These are phyloP conservation scores for Dendrocopos noguchii DNA, from an alignment of 2,113 vertebrate species.

Conservation along the genomic window DNA sequence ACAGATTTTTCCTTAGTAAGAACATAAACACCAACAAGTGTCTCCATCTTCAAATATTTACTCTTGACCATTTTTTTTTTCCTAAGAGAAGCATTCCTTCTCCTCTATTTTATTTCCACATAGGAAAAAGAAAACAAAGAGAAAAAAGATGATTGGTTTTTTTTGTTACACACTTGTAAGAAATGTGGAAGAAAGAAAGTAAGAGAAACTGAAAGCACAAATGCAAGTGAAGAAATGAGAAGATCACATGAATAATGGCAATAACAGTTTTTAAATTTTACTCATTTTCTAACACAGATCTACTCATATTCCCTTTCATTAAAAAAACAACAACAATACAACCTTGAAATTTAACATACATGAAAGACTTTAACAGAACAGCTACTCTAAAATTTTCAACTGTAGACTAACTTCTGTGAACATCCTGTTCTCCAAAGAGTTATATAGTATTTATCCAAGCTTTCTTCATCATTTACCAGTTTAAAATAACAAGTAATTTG, in stretches of 20 bases:
- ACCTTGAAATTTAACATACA: neutral
- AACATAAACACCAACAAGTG: neutral
- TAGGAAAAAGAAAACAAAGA: neutral
- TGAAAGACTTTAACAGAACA: neutral
- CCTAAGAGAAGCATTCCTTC: neutral
- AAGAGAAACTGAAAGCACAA: neutral
- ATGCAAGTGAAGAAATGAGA: neutral
- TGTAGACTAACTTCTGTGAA: neutral
- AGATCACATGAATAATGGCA: neutral
- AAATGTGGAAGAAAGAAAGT: neutral
- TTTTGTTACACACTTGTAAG: neutral
- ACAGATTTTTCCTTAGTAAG: neutral
- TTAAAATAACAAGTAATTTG: neutral
- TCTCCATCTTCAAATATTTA: neutral
- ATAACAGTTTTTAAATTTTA: neutral
- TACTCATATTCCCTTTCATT: neutral
- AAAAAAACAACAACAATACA: no score
- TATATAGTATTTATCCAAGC: neutral
- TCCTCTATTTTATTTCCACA: neutral
- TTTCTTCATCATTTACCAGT: neutral
- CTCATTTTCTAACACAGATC: neutral
- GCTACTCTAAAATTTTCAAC: neutral
- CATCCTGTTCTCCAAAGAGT: neutral
- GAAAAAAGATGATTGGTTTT: neutral
- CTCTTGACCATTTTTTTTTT: neutral